Evolutionary conservation across 2,888 invertebrate genomes (phyloP).

Genomic region (Celastrina argiolus): DNA sequence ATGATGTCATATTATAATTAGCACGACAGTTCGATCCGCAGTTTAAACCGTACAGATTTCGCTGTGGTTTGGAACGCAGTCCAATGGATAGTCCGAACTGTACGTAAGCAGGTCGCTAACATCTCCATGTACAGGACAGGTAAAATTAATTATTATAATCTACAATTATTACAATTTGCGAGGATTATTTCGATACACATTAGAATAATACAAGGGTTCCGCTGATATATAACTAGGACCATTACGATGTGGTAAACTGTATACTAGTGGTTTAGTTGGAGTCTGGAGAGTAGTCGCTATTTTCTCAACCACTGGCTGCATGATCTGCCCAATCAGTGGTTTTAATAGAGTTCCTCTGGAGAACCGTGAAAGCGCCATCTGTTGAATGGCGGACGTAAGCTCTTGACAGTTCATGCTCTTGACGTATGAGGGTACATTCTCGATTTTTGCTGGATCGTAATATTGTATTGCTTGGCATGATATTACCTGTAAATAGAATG

Average conservation of each 20-base stretch:
- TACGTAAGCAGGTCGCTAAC: too few relatives aligned
- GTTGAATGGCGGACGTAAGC: not conserved
- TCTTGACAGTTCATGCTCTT: conserved; percentile 1
- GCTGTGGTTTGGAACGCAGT: too few relatives aligned
- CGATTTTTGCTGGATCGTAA: not conserved
- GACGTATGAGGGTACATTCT: not conserved
- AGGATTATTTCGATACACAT: not conserved
- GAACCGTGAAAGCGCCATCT: conserved; percentile 13
- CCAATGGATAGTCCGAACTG: too few relatives aligned
- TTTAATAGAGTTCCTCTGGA: not conserved
- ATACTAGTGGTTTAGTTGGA: not conserved
- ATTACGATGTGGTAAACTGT: not conserved
- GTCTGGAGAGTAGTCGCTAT: not conserved
- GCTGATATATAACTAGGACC: not conserved
- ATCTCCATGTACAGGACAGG: too few relatives aligned
- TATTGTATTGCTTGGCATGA: conserved; percentile 1
- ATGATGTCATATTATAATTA: too few relatives aligned
- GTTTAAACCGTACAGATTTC: too few relatives aligned
- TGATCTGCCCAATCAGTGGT: not conserved
- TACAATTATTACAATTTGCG: not conserved
- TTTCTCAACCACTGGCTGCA: not conserved
- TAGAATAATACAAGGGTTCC: not conserved
- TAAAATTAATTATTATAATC: too few relatives aligned
- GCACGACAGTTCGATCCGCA: too few relatives aligned
- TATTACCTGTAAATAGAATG: conserved; percentile 6